A percentile compares a stretch with the other conserved stretches of the same genome.
Conservation (phyloP, 2,888 invertebrate species). For the Girardia tigrina region DNA sequence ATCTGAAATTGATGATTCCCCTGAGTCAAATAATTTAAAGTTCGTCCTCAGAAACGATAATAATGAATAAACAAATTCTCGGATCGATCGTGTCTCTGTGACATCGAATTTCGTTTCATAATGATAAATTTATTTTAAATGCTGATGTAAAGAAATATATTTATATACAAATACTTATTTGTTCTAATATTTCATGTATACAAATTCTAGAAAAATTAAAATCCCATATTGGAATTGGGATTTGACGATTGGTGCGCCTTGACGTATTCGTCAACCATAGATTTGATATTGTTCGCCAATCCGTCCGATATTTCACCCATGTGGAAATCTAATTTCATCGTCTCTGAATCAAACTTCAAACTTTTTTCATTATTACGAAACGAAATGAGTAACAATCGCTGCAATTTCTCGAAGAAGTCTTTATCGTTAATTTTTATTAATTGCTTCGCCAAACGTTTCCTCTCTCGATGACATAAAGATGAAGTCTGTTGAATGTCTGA, state of each 20-base stretch:
- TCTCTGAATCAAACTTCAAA: not conserved
- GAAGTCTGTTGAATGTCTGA: not conserved
- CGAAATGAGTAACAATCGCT: not conserved
- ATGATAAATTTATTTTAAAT: too few relatives aligned
- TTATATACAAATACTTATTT: too few relatives aligned
- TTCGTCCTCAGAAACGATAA: too few relatives aligned
- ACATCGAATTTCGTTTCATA: too few relatives aligned
- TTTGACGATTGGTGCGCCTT: not conserved
- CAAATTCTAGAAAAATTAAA: too few relatives aligned
- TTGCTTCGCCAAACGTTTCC: not conserved
- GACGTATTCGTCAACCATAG: not conserved
- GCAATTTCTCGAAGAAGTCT: not conserved
- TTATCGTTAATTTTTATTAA: conserved; percentile 1
- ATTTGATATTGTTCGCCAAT: not conserved
- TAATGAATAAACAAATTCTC: too few relatives aligned
- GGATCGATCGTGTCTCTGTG: too few relatives aligned
- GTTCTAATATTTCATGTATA: too few relatives aligned
- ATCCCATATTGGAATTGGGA: too few relatives aligned
- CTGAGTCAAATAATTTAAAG: too few relatives aligned
- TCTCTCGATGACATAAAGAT: not conserved
- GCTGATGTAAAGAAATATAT: too few relatives aligned
- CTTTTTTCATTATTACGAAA: not conserved
- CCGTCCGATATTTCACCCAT: not conserved
- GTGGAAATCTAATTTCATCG: conserved; percentile 8
- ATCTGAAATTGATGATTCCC: too few relatives aligned